Base-by-base conservation (phyloP, 1,140 invertebrate species). In the Calliphora vicina region DNA sequence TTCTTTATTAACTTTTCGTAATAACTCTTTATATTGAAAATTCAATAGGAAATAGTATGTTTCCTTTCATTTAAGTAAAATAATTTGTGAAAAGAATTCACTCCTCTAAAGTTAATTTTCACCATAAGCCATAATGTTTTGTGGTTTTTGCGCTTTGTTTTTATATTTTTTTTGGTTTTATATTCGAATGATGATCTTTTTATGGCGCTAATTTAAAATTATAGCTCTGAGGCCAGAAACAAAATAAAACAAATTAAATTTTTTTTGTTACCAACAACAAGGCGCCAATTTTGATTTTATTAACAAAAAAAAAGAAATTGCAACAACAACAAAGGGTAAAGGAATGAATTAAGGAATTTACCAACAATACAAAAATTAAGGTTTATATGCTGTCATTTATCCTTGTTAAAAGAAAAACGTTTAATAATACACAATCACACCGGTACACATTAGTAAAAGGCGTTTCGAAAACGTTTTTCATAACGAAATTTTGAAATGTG, bases 121-220 rank as follows among this genome's bases (percentile, higher is more conserved):
- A 57, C 50, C 6, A n/a, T 57, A 57, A 57, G 50, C 50, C 15
- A 35, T 35, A 35, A 35, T 35, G 50, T 57, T 57, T 83, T 80
- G 35, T 26, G 13, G 23, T 13, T 76, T 45, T 76, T 42, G 29
- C 82, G 73, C 13, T 57, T 26, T 9, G 9, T 29, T 80, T 76
- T 78, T 35, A 8, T 35, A 35, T 27, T 45, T 27, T 20, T 57
- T n/a, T 29, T 80, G n/a, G n/a, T 57, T 35, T 42, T 78, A 50
- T 72, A 23, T 9, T 81, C 25, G 43, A 5, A 82, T 84, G 81
- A 82, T 84, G 82, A 6, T 45, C 61, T 80, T 74, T 84, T 84
- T 84, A 84, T 84, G 81, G 83, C 61, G 83, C 74, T 82, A 76
- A 84, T 82, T 84, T 84, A 84, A 84, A 80, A 84, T 82, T 84